Base-by-base conservation (phyloP, 2,888 invertebrate species). In the Zootermopsis nevadensis region DNA sequence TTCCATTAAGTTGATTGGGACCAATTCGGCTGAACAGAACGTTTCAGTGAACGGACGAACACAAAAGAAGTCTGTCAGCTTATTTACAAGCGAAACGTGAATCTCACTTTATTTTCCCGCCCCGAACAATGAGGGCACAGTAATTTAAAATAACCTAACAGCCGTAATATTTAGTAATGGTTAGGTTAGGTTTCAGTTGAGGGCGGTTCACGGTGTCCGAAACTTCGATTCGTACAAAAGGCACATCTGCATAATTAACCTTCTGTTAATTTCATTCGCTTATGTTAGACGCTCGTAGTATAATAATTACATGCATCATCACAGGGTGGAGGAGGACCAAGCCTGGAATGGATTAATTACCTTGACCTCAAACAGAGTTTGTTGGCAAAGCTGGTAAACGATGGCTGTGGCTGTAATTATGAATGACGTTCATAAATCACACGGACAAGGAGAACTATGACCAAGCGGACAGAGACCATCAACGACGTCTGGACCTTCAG, bases 1-100 rank as follows among this genome's bases (percentile, higher is more conserved):
- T 15, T 69, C 69, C 69, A 69, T 69, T 69, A 69, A 69, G 69
- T 69, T 69, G 69, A 69, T 69, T 69, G 69, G 60, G 33, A 69
- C 33, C 69, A 69, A 69, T 69, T 69, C 8, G 33, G 69, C 19
- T 69, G 33, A 69, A 31, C 33, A 33, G 27, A 69, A 30, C 69
- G 27, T 69, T 69, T 33, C 31, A 33, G 4, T 69, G 15, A 69
- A 69, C 27, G 69, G 69, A 69, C 27, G 69, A 33, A 69, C 30
- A 30, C 31, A 69, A 69, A 12, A 69, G 27, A 10, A 33, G 69
- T 69, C 33, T 33, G 69, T 69, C 1, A 0, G 33, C 30, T 69
- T 69, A 69, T 69, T 69, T 69, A 30, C 24, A 69, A 31, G 69
- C 69, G 15, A 31, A 19, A 22, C 69, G 31, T 69, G 69, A 69